Evolutionary conservation across 2,797 vertebrate genomes (phyloP), one percentile per base, ranked within the genome.

Genomic region (Coilia nasus): DNA sequence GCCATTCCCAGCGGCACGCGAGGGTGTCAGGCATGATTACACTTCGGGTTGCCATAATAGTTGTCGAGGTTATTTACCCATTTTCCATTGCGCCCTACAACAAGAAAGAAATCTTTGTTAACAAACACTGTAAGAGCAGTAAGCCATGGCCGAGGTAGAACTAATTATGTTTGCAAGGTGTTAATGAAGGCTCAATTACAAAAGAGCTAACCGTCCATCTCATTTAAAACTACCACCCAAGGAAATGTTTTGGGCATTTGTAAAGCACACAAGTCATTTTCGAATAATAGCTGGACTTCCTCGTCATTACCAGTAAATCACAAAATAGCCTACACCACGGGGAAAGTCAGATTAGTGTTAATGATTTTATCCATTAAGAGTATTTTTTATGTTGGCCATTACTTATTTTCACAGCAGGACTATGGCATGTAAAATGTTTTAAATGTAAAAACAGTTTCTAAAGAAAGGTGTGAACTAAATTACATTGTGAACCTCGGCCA

Each of bases 161-260:
- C 35, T 44, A 19, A 44, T 78, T 75, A 14, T 19, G 28, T 75
- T 75, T 75, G 67, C 31, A 35, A 75, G 67, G 67, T 35, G 67
- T 75, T 75, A 75, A 75, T 75, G 67, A 75, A 78, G 19, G 71
- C 17, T 17, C 35, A 78, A 78, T 78, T 35, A 71, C 35, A 71
- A 54, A 35, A 71, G 35, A 41, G 31, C 7, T 21, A 78, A 44
- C 35, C 3, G 71, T 78, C 71, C 31, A 7, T 71, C 15, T 71
- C 15, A 71, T 71, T 71, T 71, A n/a, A 78, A 41, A 31, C 17
- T 78, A 17, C 35, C 6, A 21, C 41, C 17, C 17, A 78, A 78
- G 67, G 67, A 7, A 35, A 35, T 35, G 35, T 78, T 17, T 78
- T 21, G 19, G 6, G 7, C 19, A 35, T 71, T 71, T 1, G 10